Evolutionary conservation across 2,797 vertebrate genomes (phyloP), one percentile per base, ranked within the genome.

Genomic region (Chromis chromis): DNA sequence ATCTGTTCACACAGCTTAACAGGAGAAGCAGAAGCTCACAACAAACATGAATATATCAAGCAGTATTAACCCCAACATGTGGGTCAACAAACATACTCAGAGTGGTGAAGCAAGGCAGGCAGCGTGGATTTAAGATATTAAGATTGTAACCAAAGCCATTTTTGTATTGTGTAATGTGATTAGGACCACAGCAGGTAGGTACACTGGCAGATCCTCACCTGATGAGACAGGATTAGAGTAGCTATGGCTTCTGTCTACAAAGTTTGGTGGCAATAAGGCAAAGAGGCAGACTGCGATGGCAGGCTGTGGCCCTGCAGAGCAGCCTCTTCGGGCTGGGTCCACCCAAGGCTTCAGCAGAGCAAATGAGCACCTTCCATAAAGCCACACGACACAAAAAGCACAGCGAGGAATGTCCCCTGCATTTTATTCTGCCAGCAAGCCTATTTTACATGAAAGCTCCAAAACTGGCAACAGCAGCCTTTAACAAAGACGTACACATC

Each of bases 361-460:
- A 91, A 95, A 95, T 94, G 91, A 94, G 91, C 92, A 91, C 93
- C 90, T 93, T 91, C 84, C 60, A 76, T 92, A 95, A 95, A 95
- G 92, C 94, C 95, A 94, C 95, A 94, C 88, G 88, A 92, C 92
- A 92, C 91, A 90, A 93, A 94, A 93, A 94, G 91, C 89, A 88
- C 83, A 86, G 83, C 66, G 28, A 92, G 86, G 93, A 95, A 94
- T 93, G 93, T 93, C 89, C 88, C 89, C 42, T 83, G 85, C 87
- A 79, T 89, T 91, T 92, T 74, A 81, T 82, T 84, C 79, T 84
- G 84, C 89, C 89, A 91, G 69, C 11, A 5, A 72, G 84, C 58
- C 74, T 63, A 77, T 86, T 92, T 93, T 88, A 87, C 83, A 88
- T 83, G 72, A 85, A 86, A 84, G 73, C 74, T 69, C 72, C 68